Conservation (phyloP, 2,113 vertebrate species). For the Pteropus alecto region DNA sequence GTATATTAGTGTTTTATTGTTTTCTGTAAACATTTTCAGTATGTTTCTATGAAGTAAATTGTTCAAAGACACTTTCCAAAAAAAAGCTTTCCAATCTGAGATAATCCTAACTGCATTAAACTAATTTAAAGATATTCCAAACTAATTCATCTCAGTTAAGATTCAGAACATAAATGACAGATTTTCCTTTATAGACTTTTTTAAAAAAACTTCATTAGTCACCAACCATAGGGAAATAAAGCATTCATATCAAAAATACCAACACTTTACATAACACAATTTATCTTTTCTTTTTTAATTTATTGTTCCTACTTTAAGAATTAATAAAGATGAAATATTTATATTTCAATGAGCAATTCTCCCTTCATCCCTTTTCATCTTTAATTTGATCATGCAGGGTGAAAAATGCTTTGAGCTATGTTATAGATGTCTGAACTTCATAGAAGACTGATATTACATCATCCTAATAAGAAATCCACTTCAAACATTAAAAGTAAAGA, state of each 20-base stretch:
- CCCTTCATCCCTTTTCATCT: slow-evolving; percentile 56
- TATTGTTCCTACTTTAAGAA: slow-evolving; percentile 54
- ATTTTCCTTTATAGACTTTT: background rate
- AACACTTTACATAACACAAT: slow-evolving; percentile 44
- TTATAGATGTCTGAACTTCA: slow-evolving; percentile 59
- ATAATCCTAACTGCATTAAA: slow-evolving; percentile 28
- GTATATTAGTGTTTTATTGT: background rate
- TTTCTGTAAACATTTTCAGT: slow-evolving; percentile 20
- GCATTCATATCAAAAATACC: slow-evolving; percentile 22
- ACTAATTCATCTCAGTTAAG: slow-evolving; percentile 37
- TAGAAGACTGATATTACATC: slow-evolving; percentile 55
- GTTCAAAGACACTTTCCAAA: background rate
- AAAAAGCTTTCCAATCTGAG: slow-evolving; percentile 6
- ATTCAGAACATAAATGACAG: slow-evolving; percentile 28
- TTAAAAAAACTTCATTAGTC: background rate
- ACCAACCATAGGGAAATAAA: background rate
- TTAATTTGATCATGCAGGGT: slow-evolving; percentile 60
- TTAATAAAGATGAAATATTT: slow-evolving; percentile 73
- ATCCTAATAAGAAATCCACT: slow-evolving; percentile 40
- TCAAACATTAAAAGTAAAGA: slow-evolving; percentile 47
- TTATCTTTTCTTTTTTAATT: slow-evolving; percentile 45
- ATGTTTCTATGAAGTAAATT: slow-evolving; percentile 5
- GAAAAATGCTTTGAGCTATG: slow-evolving; percentile 60
- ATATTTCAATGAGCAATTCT: slow-evolving; percentile 67
- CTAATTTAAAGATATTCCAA: slow-evolving; percentile 41